Base-by-base conservation (phyloP, 2,888 invertebrate species). In the Agonopterix alstromeriana region DNA sequence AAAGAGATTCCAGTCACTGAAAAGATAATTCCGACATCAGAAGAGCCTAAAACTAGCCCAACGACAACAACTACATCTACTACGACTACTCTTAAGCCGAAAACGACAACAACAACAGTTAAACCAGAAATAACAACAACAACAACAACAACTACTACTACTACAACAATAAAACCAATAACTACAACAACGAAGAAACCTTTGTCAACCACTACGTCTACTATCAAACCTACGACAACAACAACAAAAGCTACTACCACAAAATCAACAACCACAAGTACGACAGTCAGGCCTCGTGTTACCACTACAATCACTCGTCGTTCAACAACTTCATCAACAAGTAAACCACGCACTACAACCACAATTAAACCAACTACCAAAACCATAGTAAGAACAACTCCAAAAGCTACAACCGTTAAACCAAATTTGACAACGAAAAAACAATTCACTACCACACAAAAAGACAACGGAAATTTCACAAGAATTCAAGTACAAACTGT, bases 71-170 rank as follows among this genome's bases (percentile, higher is more conserved):
- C 58, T 3, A 61, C 60, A 10, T 52, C 63, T 5, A 58, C 61
- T 4, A 59, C 61, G 9, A 58, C 63, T 3, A 56, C 56, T 2
- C 60, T 61, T 0, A 61, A 52, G 17, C 61, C 57, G 10, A 52
- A 54, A 0, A 56, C 60, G 35, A 58, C 63, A 27, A 59, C 60
- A 35, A 56, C 60, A 12, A 55, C 60, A 5, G 52, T 53, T 10
- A 54, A 59, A 46, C 57, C 68, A 35, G n/a, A n/a, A n/a, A n/a
- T n/a, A n/a, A 59, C 61, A 36, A 58, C 57, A 10, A 55, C 57
- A 1, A 55, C 61, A 4, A 55, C 66, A 8, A 44, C 68, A 9
- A 56, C 67, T n/a, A 51, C 56, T 12, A 53, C 54, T 8, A 54
- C 52, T 11, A 53, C 57, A 1, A 43, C 46, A 10, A 27, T 27